Base-by-base conservation (phyloP, 2,113 vertebrate genomes). In the Chaenogobius annularis region DNA sequence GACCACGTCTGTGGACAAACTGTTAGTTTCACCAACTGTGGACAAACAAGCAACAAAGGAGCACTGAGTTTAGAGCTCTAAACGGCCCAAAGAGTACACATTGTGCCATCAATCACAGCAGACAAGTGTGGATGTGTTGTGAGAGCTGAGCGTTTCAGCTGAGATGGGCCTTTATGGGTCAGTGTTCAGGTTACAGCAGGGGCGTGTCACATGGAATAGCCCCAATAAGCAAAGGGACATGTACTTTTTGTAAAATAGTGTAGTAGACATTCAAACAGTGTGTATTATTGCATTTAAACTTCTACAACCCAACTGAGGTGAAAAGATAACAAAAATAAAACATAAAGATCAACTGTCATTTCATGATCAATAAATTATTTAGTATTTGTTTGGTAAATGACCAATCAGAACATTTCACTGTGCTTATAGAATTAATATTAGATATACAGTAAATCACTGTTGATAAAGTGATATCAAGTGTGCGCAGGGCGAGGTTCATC, bases 1-100 rank as follows among this genome's bases (percentile, higher is more conserved):
- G 77, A 71, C 56, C 68, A 70, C 73, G 83, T 86, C 79, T 80
- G 75, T 79, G 85, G 75, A 76, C 78, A 80, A 87, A 89, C 83
- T 69, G 81, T 83, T 81, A 85, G 77, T 74, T 86, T 84, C 82
- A 66, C 72, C 75, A 73, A 66, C 46, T 56, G 20, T 68, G 66
- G 74, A 63, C 74, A 80, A 82, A 90, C 82, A 85, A 80, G 66
- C 58, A 61, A 64, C 72, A 80, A 70, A 83, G 73, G 56, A 81
- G 68, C 44, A 58, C 5, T 5, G 56, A 12, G 12, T 61, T 46
- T 76, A 56, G 59, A 52, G 68, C 69, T 61, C 66, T 14, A 47
- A 66, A 23, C 44, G 40, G 20, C 40, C 44, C 44, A 46, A 66
- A 66, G 46, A 66, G 44, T 66, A 47, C n/a, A 47, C 22, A 47